phyloP scores from a whole-genome alignment of 1,140 invertebrate species.

The Apocrypta bakeri region DNA sequence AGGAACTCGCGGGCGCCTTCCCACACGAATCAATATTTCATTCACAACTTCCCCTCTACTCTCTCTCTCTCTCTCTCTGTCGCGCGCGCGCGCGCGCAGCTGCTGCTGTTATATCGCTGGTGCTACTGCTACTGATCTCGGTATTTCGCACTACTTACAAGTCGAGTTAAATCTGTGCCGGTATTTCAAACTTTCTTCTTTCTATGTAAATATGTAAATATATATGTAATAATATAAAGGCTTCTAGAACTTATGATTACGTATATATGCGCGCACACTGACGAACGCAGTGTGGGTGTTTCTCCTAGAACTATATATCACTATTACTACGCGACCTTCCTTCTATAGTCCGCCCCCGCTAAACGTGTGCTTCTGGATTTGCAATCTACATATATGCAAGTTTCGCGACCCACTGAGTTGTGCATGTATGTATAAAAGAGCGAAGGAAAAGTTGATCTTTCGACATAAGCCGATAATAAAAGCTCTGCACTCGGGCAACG shows the following conservation, averaged over 20 bases:
- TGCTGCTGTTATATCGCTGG: not conserved
- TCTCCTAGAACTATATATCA: not conserved
- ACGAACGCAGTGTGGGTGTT: not conserved
- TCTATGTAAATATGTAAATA: too few relatives aligned
- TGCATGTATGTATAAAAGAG: too few relatives aligned
- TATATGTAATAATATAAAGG: too few relatives aligned
- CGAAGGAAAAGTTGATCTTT: too few relatives aligned
- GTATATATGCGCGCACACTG: not conserved
- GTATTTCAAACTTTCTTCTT: too few relatives aligned
- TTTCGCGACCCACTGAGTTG: too few relatives aligned
- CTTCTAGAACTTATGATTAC: too few relatives aligned
- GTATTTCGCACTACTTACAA: too few relatives aligned
- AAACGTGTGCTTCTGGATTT: too few relatives aligned
- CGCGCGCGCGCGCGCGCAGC: not conserved
- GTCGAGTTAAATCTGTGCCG: too few relatives aligned
- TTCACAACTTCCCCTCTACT: conserved; percentile 60
- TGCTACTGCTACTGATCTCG: too few relatives aligned
- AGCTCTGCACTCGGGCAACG: not conserved
- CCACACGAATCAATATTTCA: conserved; percentile 68
- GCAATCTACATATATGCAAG: too few relatives aligned
- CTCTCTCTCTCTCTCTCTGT: not conserved
- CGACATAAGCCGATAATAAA: not conserved
- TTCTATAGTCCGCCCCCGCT: not conserved
- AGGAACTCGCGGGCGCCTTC: conserved; percentile 53
- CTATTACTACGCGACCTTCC: not conserved